Conservation (phyloP, 2,888 invertebrate species). For the Rhingia rostrata region DNA sequence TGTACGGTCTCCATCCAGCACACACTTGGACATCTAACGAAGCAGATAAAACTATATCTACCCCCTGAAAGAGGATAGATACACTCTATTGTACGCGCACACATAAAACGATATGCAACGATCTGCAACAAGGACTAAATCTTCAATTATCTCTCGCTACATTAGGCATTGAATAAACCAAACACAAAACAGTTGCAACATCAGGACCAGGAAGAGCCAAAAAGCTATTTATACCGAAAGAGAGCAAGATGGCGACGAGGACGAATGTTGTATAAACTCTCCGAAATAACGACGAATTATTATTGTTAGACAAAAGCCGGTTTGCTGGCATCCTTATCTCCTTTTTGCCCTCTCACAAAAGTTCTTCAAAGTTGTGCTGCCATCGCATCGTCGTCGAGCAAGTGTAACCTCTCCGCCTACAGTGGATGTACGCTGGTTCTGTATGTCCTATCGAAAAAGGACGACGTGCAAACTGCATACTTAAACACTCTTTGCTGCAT, state of each 20-base stretch:
- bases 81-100: conserved; percentile 16
- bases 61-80: conserved; percentile 1
- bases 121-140: conserved; percentile 73
- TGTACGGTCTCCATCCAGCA: not conserved
- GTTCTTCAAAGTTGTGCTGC: conserved; percentile 31
- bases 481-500: conserved; percentile 59
- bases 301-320: conserved; percentile 69
- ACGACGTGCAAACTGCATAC: conserved; percentile 66
- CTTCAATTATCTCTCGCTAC: conserved; percentile 74
- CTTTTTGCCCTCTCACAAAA: conserved; percentile 27
- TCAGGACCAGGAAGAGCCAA: conserved; percentile 39
- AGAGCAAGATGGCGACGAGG: conserved; percentile 4
- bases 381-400: not conserved
- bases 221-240: conserved; percentile 31
- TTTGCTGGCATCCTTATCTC: conserved; percentile 61
- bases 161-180: conserved; percentile 70
- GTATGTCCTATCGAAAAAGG: conserved; percentile 16
- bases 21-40: conserved; percentile 42
- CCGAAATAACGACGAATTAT: conserved; percentile 66
- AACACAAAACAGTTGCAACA: conserved; percentile 21
- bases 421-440: not conserved
- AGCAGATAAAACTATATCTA: conserved; percentile 62
- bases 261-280: conserved; percentile 27
- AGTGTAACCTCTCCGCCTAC: not conserved
- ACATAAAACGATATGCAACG: conserved; percentile 65